phyloP scores from a whole-genome alignment of 2,797 vertebrate species.

The Poecilia picta region DNA sequence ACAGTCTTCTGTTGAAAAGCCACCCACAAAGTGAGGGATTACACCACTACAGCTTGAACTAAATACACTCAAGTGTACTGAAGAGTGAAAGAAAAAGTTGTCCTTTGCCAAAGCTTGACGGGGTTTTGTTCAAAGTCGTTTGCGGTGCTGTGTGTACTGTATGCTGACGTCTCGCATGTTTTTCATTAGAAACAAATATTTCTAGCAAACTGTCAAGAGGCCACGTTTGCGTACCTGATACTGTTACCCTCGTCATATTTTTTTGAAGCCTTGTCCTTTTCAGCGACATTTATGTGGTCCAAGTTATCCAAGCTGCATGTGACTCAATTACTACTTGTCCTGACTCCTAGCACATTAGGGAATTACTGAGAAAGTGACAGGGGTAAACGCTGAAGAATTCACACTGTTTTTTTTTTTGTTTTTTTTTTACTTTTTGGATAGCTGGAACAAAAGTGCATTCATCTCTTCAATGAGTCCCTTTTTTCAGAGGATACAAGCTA shows the following conservation, averaged over 20 bases:
- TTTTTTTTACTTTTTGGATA: neutral
- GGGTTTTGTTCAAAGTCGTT: neutral
- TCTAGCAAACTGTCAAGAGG: neutral
- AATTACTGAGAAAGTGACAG: slow-evolving; percentile 23
- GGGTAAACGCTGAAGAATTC: slow-evolving; percentile 4
- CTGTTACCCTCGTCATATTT: neutral
- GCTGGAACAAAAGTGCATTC: slow-evolving; percentile 8
- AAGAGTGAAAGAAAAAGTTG: neutral
- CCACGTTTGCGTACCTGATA: neutral
- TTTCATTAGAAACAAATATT: neutral
- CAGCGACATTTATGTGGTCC: slow-evolving; percentile 19
- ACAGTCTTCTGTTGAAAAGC: neutral
- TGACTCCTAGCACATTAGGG: slow-evolving; percentile 10
- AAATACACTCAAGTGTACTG: neutral
- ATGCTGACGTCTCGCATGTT: neutral
- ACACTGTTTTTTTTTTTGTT: neutral
- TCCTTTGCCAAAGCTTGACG: no score
- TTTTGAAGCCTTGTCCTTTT: slow-evolving; percentile 8
- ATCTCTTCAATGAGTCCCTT: neutral
- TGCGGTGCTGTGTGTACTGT: neutral
- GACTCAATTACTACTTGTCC: slow-evolving; percentile 11
- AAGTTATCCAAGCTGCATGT: slow-evolving; percentile 15
- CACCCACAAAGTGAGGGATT: neutral
- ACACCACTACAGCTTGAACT: neutral
- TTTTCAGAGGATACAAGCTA: neutral